Conservation (phyloP, 2,113 vertebrate genomes). For the Actenoides lindsayi region DNA sequence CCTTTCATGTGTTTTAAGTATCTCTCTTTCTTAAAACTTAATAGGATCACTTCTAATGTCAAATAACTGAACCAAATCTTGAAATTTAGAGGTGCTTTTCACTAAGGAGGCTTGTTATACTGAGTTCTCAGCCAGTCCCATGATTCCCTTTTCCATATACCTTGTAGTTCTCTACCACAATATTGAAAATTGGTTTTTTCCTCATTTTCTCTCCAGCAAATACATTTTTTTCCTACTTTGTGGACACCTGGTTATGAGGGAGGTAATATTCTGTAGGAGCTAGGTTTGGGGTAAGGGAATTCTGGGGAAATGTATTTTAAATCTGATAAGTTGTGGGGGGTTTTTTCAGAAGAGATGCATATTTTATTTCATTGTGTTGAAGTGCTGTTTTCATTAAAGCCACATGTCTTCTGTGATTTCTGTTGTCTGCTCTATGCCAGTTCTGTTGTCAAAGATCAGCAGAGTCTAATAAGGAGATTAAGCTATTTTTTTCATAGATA, state of each 20-base stretch:
- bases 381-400: background rate
- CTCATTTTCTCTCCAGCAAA: background rate
- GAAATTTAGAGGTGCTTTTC: background rate
- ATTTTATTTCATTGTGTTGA: background rate
- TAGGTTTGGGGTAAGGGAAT: background rate
- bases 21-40: background rate
- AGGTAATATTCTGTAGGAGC: background rate
- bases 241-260: background rate
- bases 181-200: background rate
- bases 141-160: background rate
- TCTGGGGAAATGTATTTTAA: background rate
- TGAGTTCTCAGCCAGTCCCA: background rate
- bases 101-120: background rate
- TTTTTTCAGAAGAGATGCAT: background rate
- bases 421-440: background rate
- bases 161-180: background rate
- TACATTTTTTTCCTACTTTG: background rate
- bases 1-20: background rate
- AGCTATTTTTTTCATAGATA: conserved; percentile 55
- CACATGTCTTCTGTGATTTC: background rate
- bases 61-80: background rate
- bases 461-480: conserved; percentile 63
- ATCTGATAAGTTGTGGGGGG: background rate
- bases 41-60: background rate
- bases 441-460: conserved; percentile 53